These are phyloP conservation scores for Sebastes oblongus DNA, from an alignment of 2,797 vertebrate genomes.

Conservation along the genomic window DNA sequence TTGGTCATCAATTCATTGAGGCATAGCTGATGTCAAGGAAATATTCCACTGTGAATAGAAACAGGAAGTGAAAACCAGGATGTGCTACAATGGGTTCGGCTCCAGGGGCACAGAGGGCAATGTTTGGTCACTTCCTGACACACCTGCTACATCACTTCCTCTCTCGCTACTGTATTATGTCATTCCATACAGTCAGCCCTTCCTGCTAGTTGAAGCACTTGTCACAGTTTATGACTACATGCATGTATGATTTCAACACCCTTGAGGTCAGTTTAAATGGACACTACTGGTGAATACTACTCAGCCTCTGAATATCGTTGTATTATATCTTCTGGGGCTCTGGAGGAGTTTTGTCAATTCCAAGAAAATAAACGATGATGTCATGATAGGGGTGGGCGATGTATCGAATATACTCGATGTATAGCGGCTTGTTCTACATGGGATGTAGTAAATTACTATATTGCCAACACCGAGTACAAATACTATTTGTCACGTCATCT, in stretches of 20 bases:
- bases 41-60: constrained; percentile 64
- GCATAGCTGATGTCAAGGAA: constrained; percentile 61
- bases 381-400: background rate
- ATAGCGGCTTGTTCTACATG: too few species aligned
- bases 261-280: background rate
- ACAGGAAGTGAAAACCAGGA: constrained; percentile 77
- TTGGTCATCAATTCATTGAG: constrained; percentile 41
- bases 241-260: background rate
- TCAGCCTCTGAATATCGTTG: background rate
- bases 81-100: constrained; percentile 70
- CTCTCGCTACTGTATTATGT: constrained; percentile 65
- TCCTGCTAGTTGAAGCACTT: constrained; percentile 23
- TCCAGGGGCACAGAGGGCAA: constrained; percentile 56
- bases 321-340: background rate
- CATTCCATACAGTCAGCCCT: constrained; percentile 47
- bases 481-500: too few species aligned
- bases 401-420: too few species aligned
- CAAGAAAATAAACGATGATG: background rate
- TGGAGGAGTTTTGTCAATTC: too few species aligned
- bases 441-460: too few species aligned
- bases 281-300: background rate
- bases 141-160: constrained; percentile 67
- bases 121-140: constrained; percentile 79
- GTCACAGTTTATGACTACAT: background rate
- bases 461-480: too few species aligned